Evolutionary conservation across 2,113 vertebrate species (phyloP), one percentile per base, ranked within the genome.

Genomic region (Mellivora capensis): DNA sequence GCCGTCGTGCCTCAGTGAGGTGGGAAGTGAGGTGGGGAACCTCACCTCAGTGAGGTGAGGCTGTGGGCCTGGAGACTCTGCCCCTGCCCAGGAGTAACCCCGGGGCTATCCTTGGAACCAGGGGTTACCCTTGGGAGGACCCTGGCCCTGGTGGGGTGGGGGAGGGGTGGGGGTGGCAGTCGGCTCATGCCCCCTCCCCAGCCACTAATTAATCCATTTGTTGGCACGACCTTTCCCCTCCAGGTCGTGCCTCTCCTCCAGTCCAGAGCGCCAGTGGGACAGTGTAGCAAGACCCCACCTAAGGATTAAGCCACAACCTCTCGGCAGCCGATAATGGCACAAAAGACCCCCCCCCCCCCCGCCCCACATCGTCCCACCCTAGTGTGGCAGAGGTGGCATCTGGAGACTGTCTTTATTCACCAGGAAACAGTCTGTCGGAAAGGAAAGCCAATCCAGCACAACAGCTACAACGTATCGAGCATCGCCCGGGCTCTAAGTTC

Each of bases 401-500:
- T 3, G 25, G 57, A 62, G 59, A 47, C 20, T 13, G 27, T 42
- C 17, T 62, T 21, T 25, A 37, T 37, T 37, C 6, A 7, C 57
- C 20, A 44, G 59, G 39, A 44, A 34, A 42, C 6, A 34, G 27
- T 44, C 42, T 31, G 6, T 1, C 8, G 34, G 39, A 62, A 31
- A 44, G 39, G 39, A 61, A 44, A 34, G 29, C 1, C 9, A 7
- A 7, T 13, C 17, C 39, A 62, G 7, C 11, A 27, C n/a, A 44
- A 6, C 25, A 14, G 6, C 57, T 20, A 44, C 9, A 12, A 29
- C 10, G 15, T 42, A 12, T 13, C 13, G 10, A 62, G 14, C 27
- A 12, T 44, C 15, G 0, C 2, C 81, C 1, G 10, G 4, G 27
- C 15, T 31, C 10, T 0, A 4, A 34, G 8, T 6, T 62, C 39